phyloP scores from a whole-genome alignment of 2,888 invertebrate genomes.

The Polydrusus pterygomalis region DNA sequence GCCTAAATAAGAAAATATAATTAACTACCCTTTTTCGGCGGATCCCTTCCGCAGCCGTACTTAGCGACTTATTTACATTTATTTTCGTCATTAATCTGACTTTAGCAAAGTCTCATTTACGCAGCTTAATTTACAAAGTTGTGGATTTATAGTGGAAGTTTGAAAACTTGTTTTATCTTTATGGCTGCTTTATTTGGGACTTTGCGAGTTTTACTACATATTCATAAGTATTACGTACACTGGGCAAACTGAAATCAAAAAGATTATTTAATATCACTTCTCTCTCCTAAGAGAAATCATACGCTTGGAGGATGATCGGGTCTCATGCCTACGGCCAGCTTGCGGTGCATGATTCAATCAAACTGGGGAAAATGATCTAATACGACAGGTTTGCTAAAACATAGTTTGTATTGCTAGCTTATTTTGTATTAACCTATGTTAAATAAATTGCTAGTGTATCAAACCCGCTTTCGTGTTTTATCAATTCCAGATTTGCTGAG shows the following conservation, averaged over 20 bases:
- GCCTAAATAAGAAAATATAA: slow-evolving; percentile 44
- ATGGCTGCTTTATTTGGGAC: slow-evolving; percentile 68
- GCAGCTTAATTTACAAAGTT: slow-evolving; percentile 72
- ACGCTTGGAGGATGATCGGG: too few species aligned
- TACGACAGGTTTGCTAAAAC: too few species aligned
- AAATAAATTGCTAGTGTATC: too few species aligned
- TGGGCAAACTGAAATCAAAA: slow-evolving; percentile 60
- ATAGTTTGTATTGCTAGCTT: too few species aligned
- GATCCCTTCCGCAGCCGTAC: slow-evolving; percentile 47
- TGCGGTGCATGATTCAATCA: too few species aligned
- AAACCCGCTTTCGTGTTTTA: too few species aligned
- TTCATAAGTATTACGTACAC: slow-evolving; percentile 65
- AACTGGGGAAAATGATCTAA: too few species aligned
- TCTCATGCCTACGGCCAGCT: too few species aligned
- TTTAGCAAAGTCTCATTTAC: slow-evolving; percentile 72
- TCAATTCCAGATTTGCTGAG: too few species aligned
- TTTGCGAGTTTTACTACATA: slow-evolving; percentile 71
- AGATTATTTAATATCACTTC: slow-evolving; percentile 59
- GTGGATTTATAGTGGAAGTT: slow-evolving; percentile 72
- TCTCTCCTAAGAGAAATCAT: too few species aligned
- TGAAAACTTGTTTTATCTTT: slow-evolving; percentile 71
- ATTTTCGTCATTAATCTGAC: slow-evolving; percentile 72
- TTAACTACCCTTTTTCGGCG: slow-evolving; percentile 44
- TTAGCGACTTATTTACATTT: slow-evolving; percentile 57
- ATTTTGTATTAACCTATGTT: too few species aligned